Percentiles rank a stretch among this genome's conserved stretches.
Conservation (phyloP, 1,140 invertebrate species). For the Rhopalosiphum maidis region DNA sequence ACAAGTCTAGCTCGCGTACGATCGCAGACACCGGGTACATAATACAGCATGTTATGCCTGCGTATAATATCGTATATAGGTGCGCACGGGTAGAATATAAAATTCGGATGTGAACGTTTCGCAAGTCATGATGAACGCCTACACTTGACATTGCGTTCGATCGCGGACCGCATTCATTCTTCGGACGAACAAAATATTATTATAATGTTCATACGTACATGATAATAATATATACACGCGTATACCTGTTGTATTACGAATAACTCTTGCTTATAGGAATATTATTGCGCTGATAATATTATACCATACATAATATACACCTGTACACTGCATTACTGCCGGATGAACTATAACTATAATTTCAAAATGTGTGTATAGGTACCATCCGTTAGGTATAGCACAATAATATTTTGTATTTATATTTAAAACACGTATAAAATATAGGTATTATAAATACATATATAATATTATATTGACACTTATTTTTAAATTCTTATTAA, state of each 20-base stretch:
- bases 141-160: slow-evolving; percentile 20
- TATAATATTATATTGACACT: not conserved
- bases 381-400: too few relatives aligned
- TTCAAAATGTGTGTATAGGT: too few relatives aligned
- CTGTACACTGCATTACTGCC: too few relatives aligned
- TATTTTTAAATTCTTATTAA: not conserved
- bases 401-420: not conserved
- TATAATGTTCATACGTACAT: not conserved
- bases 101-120: slow-evolving; percentile 38
- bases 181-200: not conserved
- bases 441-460: not conserved
- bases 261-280: too few relatives aligned
- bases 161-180: not conserved
- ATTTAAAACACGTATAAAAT: not conserved
- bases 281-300: too few relatives aligned
- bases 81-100: not conserved
- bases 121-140: slow-evolving; percentile 38
- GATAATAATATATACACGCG: not conserved
- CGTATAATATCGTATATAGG: not conserved
- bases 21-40: not conserved
- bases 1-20: not conserved
- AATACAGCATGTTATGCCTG: not conserved
- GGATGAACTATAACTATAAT: too few relatives aligned
- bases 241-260: not conserved
- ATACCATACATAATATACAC: too few relatives aligned